phyloP scores from a whole-genome alignment of 2,113 vertebrate species.

The Peromyscus leucopus region DNA sequence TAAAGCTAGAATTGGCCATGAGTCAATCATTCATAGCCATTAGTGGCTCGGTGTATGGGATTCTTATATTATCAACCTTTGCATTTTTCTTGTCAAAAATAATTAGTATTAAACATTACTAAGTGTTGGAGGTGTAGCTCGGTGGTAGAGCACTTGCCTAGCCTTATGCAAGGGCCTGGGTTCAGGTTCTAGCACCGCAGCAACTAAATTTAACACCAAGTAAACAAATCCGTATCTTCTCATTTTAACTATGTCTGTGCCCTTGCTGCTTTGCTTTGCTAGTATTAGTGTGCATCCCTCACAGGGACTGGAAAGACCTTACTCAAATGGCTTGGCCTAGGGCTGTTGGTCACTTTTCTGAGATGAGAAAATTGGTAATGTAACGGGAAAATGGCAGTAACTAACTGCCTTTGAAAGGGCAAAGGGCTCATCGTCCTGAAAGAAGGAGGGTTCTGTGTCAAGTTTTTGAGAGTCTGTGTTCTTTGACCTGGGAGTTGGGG shows the following conservation, averaged over 20 bases:
- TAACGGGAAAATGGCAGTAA: not conserved
- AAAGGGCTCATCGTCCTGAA: not conserved
- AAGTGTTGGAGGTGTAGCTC: not conserved
- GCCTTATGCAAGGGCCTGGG: not conserved
- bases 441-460: not conserved
- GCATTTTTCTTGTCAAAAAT: slow-evolving; percentile 3
- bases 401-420: not conserved
- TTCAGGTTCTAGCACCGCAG: not conserved
- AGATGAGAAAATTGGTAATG: not conserved
- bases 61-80: not conserved
- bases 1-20: not conserved
- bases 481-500: not conserved
- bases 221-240: not conserved
- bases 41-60: not conserved
- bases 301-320: not conserved
- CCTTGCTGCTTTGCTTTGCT: not conserved
- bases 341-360: not conserved
- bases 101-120: not conserved
- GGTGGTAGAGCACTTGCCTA: not conserved
- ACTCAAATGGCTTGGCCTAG: not conserved
- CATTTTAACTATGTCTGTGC: not conserved
- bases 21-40: not conserved
- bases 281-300: not conserved
- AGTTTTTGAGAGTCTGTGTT: not conserved
- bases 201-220: not conserved